Evolutionary conservation across 2,888 invertebrate species (phyloP).

Genomic region (Epistrophella euchroma): DNA sequence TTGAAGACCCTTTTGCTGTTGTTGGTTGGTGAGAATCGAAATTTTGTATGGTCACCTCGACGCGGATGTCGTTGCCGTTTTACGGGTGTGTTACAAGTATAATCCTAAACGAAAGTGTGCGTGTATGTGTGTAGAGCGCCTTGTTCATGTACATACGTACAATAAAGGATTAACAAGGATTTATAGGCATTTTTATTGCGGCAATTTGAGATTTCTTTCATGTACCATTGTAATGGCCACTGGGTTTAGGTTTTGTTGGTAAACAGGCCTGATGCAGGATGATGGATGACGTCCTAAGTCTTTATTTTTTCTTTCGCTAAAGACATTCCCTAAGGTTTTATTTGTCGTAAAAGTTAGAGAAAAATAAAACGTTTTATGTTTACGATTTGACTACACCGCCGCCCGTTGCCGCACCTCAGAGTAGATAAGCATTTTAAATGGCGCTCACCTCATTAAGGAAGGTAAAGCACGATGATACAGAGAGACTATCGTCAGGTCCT

Average conservation of each 20-base stretch:
- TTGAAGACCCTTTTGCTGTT: slow-evolving; percentile 3
- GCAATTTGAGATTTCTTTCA: slow-evolving; percentile 67
- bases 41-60: slow-evolving; percentile 61
- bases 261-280: slow-evolving; percentile 19
- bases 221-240: slow-evolving; percentile 49
- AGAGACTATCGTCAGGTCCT: slow-evolving; percentile 12
- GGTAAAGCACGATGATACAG: slow-evolving; percentile 41
- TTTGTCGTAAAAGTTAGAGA: slow-evolving; percentile 60
- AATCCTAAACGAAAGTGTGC: slow-evolving; percentile 22
- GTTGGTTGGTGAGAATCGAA: slow-evolving; percentile 30
- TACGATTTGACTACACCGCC: slow-evolving; percentile 64
- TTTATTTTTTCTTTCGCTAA: slow-evolving; percentile 2
- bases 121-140: slow-evolving; percentile 1
- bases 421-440: slow-evolving; percentile 69
- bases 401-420: background rate
- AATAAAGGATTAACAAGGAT: slow-evolving; percentile 75
- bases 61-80: slow-evolving; percentile 20
- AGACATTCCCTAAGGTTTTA: slow-evolving; percentile 55
- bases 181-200: slow-evolving; percentile 70
- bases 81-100: slow-evolving; percentile 36
- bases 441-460: slow-evolving; percentile 69
- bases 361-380: slow-evolving; percentile 70
- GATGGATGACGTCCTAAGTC: slow-evolving; percentile 43
- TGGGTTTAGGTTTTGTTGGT: background rate
- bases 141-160: slow-evolving; percentile 48